Evolutionary conservation across 2,113 vertebrate genomes (phyloP).

Genomic region (Rhabdornis inornatus): DNA sequence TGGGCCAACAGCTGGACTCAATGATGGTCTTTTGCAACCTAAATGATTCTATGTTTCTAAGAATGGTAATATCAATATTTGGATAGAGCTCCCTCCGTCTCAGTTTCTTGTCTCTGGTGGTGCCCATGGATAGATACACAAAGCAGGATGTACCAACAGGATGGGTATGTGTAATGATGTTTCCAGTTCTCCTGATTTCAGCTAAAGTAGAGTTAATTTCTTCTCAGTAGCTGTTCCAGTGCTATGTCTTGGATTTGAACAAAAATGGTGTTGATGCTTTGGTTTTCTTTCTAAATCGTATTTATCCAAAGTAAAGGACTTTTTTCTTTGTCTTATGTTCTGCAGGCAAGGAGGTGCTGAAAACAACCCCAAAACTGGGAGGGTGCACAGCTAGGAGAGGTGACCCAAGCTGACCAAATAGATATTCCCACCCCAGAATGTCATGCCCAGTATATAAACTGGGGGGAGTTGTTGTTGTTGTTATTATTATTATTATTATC

Average conservation of each 20-base stretch:
- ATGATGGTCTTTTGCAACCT: background rate
- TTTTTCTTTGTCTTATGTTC: background rate
- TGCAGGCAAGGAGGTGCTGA: background rate
- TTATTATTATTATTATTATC: too few species aligned
- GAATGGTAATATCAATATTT: background rate
- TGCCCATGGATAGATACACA: background rate
- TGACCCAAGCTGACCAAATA: rapidly evolving
- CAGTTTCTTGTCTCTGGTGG: background rate
- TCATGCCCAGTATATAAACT: background rate
- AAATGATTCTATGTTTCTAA: background rate
- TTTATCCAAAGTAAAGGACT: background rate
- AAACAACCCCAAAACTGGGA: background rate
- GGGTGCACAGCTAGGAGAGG: background rate
- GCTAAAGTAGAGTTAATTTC: background rate
- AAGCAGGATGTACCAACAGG: background rate
- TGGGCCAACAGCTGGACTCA: background rate
- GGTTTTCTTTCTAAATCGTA: background rate
- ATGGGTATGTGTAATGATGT: too few species aligned
- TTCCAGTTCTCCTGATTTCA: background rate
- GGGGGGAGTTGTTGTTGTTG: too few species aligned
- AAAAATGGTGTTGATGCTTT: background rate
- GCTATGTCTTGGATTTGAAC: background rate
- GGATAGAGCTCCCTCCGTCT: background rate
- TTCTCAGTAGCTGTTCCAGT: background rate
- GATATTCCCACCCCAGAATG: background rate